Conservation (phyloP, 1,140 invertebrate species). For the Ectropis grisescens region DNA sequence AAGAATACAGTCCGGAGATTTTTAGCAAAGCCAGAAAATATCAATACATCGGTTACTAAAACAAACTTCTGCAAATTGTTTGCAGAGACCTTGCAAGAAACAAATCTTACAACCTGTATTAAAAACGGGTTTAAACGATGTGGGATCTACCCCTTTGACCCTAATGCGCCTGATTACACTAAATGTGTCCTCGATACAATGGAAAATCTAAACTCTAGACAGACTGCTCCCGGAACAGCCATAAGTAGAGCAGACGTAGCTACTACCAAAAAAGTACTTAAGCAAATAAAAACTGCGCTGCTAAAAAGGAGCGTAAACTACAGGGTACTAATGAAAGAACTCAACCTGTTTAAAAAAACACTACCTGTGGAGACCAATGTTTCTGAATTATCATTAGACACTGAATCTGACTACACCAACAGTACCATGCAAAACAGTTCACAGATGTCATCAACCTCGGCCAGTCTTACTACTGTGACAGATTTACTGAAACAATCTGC, state of each 20-base stretch:
- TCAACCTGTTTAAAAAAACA: not conserved
- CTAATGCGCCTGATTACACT: conserved; percentile 23
- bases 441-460: too few relatives aligned
- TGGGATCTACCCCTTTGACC: conserved; percentile 35
- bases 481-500: too few relatives aligned
- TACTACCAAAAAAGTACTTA: not conserved
- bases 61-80: conserved; percentile 19
- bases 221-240: too few relatives aligned
- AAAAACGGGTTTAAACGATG: conserved; percentile 34
- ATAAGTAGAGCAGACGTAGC: not conserved
- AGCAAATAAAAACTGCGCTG: not conserved
- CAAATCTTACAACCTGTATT: too few relatives aligned
- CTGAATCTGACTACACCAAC: too few relatives aligned
- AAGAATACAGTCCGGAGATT: too few relatives aligned
- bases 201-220: too few relatives aligned
- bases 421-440: too few relatives aligned
- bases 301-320: not conserved
- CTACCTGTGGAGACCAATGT: too few relatives aligned
- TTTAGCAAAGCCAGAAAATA: conserved; percentile 10
- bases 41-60: conserved; percentile 14
- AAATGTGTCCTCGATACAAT: too few relatives aligned
- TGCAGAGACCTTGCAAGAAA: conserved; percentile 10
- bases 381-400: too few relatives aligned
- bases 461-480: too few relatives aligned
- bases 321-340: not conserved